A percentile compares a stretch with the other conserved stretches of the same genome.
phyloP scores from a whole-genome alignment of 2,797 vertebrate species.

The Podargus strigoides region DNA sequence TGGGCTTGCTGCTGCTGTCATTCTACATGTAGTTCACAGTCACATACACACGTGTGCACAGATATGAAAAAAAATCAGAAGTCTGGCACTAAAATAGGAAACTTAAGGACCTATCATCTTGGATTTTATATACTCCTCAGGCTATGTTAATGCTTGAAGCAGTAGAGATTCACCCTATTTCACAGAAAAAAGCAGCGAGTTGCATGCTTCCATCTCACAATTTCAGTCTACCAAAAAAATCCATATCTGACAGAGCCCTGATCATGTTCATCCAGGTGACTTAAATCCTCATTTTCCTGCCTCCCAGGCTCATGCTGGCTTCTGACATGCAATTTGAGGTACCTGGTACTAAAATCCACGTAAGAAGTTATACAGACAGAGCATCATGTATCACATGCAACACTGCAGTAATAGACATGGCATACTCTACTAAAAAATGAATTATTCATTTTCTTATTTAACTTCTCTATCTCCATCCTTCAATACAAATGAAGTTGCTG shows the following conservation, averaged over 20 bases:
- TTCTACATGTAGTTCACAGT: neutral
- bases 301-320: neutral
- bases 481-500: neutral
- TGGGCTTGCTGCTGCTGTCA: neutral
- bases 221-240: neutral
- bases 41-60: neutral
- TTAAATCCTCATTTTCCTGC: neutral
- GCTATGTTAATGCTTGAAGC: neutral
- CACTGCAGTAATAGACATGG: neutral
- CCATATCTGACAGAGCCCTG: neutral
- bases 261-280: neutral
- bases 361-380: neutral
- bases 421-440: neutral
- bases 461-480: neutral
- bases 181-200: neutral
- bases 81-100: neutral
- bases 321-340: neutral
- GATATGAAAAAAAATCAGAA: neutral
- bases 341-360: neutral
- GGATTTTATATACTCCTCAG: neutral
- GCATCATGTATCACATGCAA: neutral
- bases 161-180: neutral
- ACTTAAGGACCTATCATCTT: neutral
- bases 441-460: constrained; percentile 18
- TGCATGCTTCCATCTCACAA: neutral